Evolutionary conservation across 2,797 vertebrate species (phyloP).

Genomic region (Pseudocheirus occidentalis): DNA sequence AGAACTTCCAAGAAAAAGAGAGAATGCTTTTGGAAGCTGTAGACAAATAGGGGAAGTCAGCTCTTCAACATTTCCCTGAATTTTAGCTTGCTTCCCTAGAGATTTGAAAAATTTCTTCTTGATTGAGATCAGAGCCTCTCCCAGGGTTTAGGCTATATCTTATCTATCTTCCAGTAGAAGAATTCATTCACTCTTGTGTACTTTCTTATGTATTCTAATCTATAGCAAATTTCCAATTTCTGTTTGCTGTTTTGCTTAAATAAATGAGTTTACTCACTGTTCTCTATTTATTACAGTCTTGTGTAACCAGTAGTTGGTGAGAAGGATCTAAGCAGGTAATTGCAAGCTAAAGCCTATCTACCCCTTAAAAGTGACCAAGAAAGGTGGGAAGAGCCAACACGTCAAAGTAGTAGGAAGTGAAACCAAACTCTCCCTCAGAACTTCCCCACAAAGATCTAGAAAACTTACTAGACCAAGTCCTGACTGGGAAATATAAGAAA

Average conservation of each 20-base stretch:
- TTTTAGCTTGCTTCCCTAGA: background rate
- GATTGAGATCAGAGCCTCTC: background rate
- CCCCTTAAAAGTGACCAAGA: background rate
- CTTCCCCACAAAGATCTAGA: background rate
- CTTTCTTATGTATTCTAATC: background rate
- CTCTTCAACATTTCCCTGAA: background rate
- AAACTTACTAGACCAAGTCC: background rate
- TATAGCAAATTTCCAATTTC: background rate
- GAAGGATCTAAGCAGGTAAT: background rate
- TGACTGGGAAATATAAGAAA: background rate
- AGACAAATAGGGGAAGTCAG: background rate
- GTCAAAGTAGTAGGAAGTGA: background rate
- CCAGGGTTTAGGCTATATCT: background rate
- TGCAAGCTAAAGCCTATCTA: background rate
- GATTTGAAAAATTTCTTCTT: background rate
- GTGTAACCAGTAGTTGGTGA: background rate
- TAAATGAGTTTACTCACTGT: background rate
- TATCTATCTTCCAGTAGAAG: background rate
- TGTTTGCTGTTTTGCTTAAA: background rate
- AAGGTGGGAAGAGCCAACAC: background rate
- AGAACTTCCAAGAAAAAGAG: background rate
- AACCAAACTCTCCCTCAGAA: background rate
- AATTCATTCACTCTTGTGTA: background rate
- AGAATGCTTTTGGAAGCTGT: background rate
- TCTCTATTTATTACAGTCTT: background rate